Percentiles rank a stretch among this genome's conserved stretches.
phyloP scores from a whole-genome alignment of 2,888 invertebrate species.

The Heterodera filipjevi region DNA sequence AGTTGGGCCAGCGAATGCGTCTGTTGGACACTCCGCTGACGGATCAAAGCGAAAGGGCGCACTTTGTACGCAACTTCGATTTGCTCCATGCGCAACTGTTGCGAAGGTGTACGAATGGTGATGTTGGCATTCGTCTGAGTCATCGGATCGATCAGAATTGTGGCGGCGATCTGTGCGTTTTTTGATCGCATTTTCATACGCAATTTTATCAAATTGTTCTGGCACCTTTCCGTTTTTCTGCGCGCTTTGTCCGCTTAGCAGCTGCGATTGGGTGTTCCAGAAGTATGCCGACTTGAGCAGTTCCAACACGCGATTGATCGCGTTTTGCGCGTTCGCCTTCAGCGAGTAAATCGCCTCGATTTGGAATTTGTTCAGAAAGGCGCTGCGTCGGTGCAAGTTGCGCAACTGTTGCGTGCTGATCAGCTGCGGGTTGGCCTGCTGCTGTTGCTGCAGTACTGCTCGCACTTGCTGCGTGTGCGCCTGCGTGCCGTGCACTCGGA shows the following conservation, averaged over 20 bases:
- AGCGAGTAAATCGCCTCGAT: constrained; percentile 50
- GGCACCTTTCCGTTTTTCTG: constrained; percentile 10
- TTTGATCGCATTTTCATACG: neutral
- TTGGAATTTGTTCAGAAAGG: constrained; percentile 62
- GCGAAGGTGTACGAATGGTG: constrained; percentile 52
- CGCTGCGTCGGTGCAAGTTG: constrained; percentile 34
- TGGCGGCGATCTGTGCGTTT: constrained; percentile 37
- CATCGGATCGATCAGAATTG: constrained; percentile 56
- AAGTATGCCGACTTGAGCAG: constrained; percentile 51
- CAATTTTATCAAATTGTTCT: neutral
- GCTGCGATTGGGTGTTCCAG: constrained; percentile 43
- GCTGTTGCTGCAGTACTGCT: constrained; percentile 5
- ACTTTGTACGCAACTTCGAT: constrained; percentile 39
- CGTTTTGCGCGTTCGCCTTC: constrained; percentile 40
- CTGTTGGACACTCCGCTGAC: constrained; percentile 17
- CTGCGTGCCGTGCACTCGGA: constrained; percentile 40
- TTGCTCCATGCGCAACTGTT: constrained; percentile 45
- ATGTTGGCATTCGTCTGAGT: constrained; percentile 53
- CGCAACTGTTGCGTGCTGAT: constrained; percentile 5
- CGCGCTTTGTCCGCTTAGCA: constrained; percentile 30
- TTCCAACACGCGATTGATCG: constrained; percentile 43
- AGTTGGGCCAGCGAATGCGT: constrained; percentile 37
- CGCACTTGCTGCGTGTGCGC: constrained; percentile 25
- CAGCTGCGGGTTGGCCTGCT: neutral
- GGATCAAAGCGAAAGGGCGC: constrained; percentile 31